Base-by-base conservation (phyloP, 2,888 invertebrate genomes). In the Apodemia hepburni region DNA sequence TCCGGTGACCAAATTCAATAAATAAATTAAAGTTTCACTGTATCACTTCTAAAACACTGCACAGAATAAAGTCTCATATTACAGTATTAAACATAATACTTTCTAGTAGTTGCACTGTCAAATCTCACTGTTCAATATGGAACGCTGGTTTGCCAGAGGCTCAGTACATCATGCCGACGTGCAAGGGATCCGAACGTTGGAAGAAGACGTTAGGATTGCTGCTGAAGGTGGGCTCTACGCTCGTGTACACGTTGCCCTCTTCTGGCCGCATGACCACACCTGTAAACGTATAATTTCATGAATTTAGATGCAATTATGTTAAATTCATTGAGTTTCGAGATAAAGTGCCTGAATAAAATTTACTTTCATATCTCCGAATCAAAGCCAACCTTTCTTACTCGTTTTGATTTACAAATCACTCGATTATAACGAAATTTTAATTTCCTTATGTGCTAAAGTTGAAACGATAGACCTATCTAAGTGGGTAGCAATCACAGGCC, bases 131-230 rank as follows among this genome's bases (percentile, higher is more conserved):
- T 90, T 91, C 90, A 73, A 74, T 68, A 15, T 61, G 79, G 91
- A 90, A 89, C 89, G 83, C 76, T 84, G 89, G 87, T 79, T 88
- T 88, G 90, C 77, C 87, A 90, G 89, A 67, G 75, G 83, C 82
- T 94, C 92, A 97, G 90, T 97, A 97, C 95, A 97, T 97, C 96
- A 97, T 97, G 85, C 97, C 97, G 72, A 96, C 96, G 93, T 97
- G 97, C 75, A 97, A 94, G 68, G 95, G 95, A 75, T 92, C 92
- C 74, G 95, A 93, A 77, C 97, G 94, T 87, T 97, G 97, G 88
- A 97, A 97, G 87, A 95, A 97, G 70, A 97, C 97, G 92, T 97
- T 97, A 71, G 97, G 97, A 92, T 97, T 97, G 85, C 95, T 96
- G 86, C 97, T 97, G 84, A 97, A 92, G 73, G 96, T 96, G 74